Evolutionary conservation across 2,888 invertebrate genomes (phyloP), one percentile per base, ranked within the genome.

Genomic region (Apeira syringaria): DNA sequence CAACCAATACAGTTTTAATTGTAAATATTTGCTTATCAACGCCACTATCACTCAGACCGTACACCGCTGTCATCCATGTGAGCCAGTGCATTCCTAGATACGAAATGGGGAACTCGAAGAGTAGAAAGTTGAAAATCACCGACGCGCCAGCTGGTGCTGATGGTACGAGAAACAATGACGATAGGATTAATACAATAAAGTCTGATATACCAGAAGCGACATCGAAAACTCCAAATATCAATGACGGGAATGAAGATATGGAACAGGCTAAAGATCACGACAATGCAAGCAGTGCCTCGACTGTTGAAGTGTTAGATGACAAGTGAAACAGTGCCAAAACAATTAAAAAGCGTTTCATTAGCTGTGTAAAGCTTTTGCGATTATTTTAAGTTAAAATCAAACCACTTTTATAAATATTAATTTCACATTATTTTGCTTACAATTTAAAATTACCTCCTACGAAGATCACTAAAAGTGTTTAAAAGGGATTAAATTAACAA

Each of bases 231-330:
- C n/a, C n/a, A n/a, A 35, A 36, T 2, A 50, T 18, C 1, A 60
- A 56, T 27, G 57, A 52, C 39, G 55, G 51, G n/a, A 63, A 63
- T 49, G 53, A 51, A 17, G 68, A 54, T 31, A 64, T 63, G 10
- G 64, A 62, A n/a, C 67, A 72, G 49, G 61, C 47, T 5, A 80
- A 67, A 45, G 81, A 78, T 9, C 74, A 69, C 43, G 86, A 86
- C 52, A 86, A 84, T 49, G 78, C 88, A 2, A 88, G 88, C 53
- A 86, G 85, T 72, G 87, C 87, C 0, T 88, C 88, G 1, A 88
- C 88, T 12, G 85, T 88, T 40, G 88, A 89, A 80, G 83, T 75
- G 58, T 69, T 89, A 40, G 88, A 88, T 56, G 84, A 86, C 54
- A 87, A 87, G 73, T 87, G 71, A 83, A 52, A 44, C 20, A 30